Evolutionary conservation across 2,888 invertebrate species (phyloP).

Genomic region (Sericinus montela): DNA sequence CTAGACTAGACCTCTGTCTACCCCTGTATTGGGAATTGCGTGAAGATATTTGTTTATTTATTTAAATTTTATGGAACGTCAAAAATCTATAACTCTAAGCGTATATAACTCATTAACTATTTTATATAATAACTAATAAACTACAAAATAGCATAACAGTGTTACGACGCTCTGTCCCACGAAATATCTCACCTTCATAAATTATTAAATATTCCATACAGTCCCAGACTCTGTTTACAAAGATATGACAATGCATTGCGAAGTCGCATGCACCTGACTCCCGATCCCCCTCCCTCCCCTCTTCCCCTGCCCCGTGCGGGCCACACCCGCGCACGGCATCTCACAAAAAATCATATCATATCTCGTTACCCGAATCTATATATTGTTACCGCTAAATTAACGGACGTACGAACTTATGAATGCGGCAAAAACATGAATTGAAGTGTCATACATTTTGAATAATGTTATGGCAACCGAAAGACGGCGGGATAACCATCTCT

Average conservation of each 20-base stretch:
- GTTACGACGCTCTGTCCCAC: neutral
- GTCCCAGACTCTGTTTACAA: slow-evolving; percentile 7
- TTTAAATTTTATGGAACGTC: no score
- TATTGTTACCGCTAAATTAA: slow-evolving; percentile 42
- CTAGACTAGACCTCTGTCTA: no score
- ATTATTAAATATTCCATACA: neutral
- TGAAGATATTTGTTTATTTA: no score
- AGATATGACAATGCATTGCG: slow-evolving; percentile 24
- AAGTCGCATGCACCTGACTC: slow-evolving; percentile 58
- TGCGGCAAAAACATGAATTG: no score
- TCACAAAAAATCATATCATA: slow-evolving; percentile 64
- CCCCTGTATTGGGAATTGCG: no score
- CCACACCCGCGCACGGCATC: slow-evolving; percentile 28
- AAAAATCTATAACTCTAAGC: no score
- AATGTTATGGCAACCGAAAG: no score
- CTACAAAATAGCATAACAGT: no score
- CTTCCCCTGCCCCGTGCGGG: slow-evolving; percentile 18
- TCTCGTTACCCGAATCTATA: slow-evolving; percentile 63
- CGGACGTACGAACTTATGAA: slow-evolving; percentile 33
- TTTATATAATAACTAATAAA: no score
- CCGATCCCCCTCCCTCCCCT: slow-evolving; percentile 22
- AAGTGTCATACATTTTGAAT: no score
- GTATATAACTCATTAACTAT: no score
- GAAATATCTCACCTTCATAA: slow-evolving; percentile 15
- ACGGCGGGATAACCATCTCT: no score